Evolutionary conservation across 2,888 invertebrate genomes (phyloP).

Genomic region (Phyto melanocephala): DNA sequence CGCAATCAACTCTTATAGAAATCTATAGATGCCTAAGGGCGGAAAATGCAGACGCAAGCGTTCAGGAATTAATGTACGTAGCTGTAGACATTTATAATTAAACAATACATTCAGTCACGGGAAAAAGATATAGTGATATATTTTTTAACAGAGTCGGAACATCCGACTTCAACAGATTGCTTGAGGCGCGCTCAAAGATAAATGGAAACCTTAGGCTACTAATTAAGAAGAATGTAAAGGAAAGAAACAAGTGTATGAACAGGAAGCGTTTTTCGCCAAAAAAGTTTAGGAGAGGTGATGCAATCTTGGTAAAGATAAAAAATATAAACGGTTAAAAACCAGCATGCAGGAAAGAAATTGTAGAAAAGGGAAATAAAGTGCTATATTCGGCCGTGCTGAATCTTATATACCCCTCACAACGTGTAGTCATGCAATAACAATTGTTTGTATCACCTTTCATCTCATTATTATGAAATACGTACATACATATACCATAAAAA

Average conservation of each 20-base stretch:
- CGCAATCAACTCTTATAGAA: conserved; percentile 59
- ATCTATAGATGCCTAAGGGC: conserved; percentile 57
- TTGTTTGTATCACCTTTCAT: too few species aligned
- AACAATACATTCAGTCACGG: conserved; percentile 58
- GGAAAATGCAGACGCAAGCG: conserved; percentile 19
- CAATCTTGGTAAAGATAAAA: background rate
- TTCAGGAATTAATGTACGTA: conserved; percentile 37
- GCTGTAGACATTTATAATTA: conserved; percentile 65
- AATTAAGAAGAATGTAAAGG: background rate
- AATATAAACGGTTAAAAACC: background rate
- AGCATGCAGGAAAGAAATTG: too few species aligned
- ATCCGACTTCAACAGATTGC: background rate
- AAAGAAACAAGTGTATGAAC: background rate
- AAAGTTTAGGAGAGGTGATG: conserved; percentile 8
- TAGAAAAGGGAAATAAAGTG: too few species aligned
- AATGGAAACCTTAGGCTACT: background rate
- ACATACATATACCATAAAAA: too few species aligned
- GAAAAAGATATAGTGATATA: conserved; percentile 53
- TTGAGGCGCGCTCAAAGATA: background rate
- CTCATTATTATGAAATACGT: too few species aligned
- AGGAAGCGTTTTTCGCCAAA: background rate
- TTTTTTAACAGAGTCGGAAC: conserved; percentile 49
- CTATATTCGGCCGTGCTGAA: too few species aligned
- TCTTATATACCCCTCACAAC: too few species aligned
- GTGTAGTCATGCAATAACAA: too few species aligned